Evolutionary conservation across 2,113 vertebrate species (phyloP), one percentile per base, ranked within the genome.

Genomic region (Gambusia affinis): DNA sequence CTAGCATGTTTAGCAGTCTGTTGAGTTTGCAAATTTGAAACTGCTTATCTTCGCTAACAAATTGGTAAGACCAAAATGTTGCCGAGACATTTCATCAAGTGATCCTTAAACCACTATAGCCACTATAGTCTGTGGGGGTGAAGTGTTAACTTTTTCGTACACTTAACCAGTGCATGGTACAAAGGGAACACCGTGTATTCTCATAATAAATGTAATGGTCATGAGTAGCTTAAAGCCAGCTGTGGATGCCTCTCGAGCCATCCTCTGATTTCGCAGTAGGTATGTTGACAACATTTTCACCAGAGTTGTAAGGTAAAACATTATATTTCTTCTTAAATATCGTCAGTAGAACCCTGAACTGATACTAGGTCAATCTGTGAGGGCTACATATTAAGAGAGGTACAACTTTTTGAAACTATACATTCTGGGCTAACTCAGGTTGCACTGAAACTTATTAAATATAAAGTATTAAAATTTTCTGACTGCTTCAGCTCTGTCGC

Each of bases 1-100:
- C 69, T 74, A 82, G 65, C 70, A 37, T 63, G 68, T 70, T 64
- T 80, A 80, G 73, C 75, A 57, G 4, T 72, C 15, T 35, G 64
- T 29, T 31, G 31, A 67, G n/a, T 42, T 17, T 47, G 14, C 44
- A 39, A 28, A 67, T 76, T 10, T 39, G 17, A 35, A 12, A 31
- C 17, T 10, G 31, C 60, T 65, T 70, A 67, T 28, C 4, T 15
- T 30, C 27, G 19, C 47, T 27, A 60, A 11, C 35, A 22, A 64
- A 22, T 31, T 60, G 39, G 17, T 65, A 28, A 60, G 12, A 39
- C 10, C 5, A 1, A 64, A 65, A 60, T 37, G 24, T 29, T 68
- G 0, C 6, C 1, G 4, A 5, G 8, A 12, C 62, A 14, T 7
- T 12, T 57, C 15, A 28, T 31, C 14, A 14, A 11, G 6, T 2